phyloP scores from a whole-genome alignment of 2,888 invertebrate genomes.

The Mamestra brassicae region DNA sequence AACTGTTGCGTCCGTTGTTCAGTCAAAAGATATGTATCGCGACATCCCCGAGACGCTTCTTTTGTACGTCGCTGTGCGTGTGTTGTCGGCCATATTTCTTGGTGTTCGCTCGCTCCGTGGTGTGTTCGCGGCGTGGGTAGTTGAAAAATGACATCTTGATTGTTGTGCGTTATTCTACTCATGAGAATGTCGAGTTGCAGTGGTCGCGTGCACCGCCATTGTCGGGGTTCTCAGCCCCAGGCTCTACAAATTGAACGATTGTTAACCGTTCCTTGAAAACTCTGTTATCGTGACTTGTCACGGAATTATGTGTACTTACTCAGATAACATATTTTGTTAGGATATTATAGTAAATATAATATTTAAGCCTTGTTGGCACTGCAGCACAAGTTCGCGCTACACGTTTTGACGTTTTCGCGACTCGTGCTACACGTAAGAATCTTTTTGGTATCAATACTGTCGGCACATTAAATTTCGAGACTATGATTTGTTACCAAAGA shows the following conservation, averaged over 20 bases:
- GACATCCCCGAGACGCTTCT: constrained; percentile 85
- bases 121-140: constrained; percentile 88
- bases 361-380: constrained; percentile 9
- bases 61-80: constrained; percentile 86
- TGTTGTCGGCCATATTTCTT: constrained; percentile 89
- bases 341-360: constrained; percentile 68
- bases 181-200: constrained; percentile 86
- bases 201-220: constrained; percentile 88
- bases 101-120: constrained; percentile 76
- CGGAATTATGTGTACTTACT: constrained; percentile 84
- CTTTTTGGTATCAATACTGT: not conserved
- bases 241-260: constrained; percentile 90
- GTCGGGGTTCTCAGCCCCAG: constrained; percentile 80
- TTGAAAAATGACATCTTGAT: constrained; percentile 91
- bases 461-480: not conserved
- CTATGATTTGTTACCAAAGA: not conserved
- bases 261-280: constrained; percentile 86
- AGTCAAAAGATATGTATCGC: constrained; percentile 86
- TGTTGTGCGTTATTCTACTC: constrained; percentile 90
- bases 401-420: not conserved
- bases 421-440: not conserved
- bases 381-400: not conserved
- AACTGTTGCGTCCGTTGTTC: constrained; percentile 83
- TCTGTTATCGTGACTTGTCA: constrained; percentile 87
- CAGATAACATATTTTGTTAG: constrained; percentile 80